Percentiles rank a stretch among this genome's conserved stretches.
Evolutionary conservation across 1,140 invertebrate genomes (phyloP).

Genomic region (Euura lappo): DNA sequence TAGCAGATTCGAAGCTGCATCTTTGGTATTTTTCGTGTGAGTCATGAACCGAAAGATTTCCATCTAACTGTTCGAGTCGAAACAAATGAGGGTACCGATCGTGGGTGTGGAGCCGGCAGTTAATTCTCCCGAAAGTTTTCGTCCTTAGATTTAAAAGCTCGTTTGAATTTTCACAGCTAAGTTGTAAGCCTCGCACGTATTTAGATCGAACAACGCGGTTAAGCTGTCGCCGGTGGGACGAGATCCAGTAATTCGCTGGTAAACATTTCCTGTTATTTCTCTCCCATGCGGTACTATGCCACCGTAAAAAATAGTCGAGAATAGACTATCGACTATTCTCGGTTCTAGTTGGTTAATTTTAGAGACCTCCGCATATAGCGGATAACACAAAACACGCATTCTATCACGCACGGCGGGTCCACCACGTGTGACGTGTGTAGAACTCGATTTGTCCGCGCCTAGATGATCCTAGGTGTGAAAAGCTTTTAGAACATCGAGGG

Average conservation of each 20-base stretch:
- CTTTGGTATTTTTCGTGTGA: neutral
- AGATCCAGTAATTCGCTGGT: slow-evolving; percentile 6
- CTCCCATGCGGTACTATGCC: neutral
- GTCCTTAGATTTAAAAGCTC: slow-evolving; percentile 2
- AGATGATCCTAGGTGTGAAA: too few relatives aligned
- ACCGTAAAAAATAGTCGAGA: neutral
- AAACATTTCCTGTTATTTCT: slow-evolving; percentile 7
- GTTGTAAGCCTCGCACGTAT: too few relatives aligned
- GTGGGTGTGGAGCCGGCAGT: neutral
- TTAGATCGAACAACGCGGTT: neutral
- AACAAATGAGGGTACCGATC: neutral
- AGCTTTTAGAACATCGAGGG: too few relatives aligned
- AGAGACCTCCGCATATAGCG: neutral
- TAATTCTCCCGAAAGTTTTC: neutral
- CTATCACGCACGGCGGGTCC: neutral
- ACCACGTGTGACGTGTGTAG: too few relatives aligned
- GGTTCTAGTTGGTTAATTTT: neutral
- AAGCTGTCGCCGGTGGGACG: neutral
- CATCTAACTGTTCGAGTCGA: neutral
- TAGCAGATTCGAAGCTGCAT: neutral
- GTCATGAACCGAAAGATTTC: neutral
- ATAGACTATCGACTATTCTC: neutral
- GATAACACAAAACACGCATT: neutral
- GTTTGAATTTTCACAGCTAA: neutral
- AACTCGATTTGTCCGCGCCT: too few relatives aligned